Base-by-base conservation (phyloP, 1,140 invertebrate species). In the Aphelinus certus region DNA sequence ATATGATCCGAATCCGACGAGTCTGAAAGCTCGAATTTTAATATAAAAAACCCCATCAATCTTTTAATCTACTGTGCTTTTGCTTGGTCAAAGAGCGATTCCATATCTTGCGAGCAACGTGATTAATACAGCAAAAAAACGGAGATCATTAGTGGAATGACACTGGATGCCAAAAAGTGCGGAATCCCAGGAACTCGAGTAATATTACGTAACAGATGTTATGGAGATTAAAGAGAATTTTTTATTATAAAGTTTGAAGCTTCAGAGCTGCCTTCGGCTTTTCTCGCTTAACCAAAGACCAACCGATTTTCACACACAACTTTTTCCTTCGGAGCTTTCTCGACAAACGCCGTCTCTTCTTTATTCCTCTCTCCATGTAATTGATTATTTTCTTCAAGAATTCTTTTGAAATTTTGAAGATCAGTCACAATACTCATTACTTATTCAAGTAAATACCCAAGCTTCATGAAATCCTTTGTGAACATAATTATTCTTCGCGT, bases 231-330 rank as follows among this genome's bases (percentile, higher is more conserved):
- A 75, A 61, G 53, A 48, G 60, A 65, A 67, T 67, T 76, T 76
- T 76, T 76, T 68, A 76, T 76, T 76, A 67, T 58, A 68, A 76
- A 63, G 55, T 67, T 72, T 76, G 51, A 63, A 68, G 53, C 65
- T 65, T 49, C 58, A 3, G 4, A 10, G 26, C 49, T n/a, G 5
- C 4, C 26, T 48, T 42, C 48, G 10, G 49, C 26, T 71, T 62
- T 71, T 62, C 26, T 61, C 47, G 67, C 45, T 69, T 56, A 47
- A 43, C 42, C 42, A 6, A 43, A 43, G 10, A 5, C 60, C 7
- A 10, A 42, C 55, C n/a, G 53, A 68, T 68, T 58, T 66, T 43
- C 51, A 26, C 51, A 42, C 7, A 43, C 2, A 66, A 66, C 51
- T 66, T 66, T 66, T 26, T 26, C 51, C 56, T 55, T 55, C 43